Percentiles rank a stretch among this genome's conserved stretches.
Evolutionary conservation across 2,797 vertebrate species (phyloP).

Genomic region (Cephalopachus bancanus): DNA sequence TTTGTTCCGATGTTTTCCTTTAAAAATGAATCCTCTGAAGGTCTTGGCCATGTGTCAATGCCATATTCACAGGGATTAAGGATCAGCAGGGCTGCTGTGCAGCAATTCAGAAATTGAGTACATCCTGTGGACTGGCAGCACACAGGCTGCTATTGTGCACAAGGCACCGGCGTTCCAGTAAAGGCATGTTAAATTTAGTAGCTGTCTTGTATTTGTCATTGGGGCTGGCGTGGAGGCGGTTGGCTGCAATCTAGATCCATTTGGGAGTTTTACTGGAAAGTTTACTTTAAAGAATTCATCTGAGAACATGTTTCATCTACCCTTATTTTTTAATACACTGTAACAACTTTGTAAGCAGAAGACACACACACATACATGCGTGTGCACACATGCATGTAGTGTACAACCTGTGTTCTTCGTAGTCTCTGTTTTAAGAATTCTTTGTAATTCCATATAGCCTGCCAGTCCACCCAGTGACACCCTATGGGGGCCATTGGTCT

Average conservation of each 20-base stretch:
- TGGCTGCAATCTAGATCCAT: slow-evolving; percentile 55
- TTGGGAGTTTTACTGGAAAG: slow-evolving; percentile 63
- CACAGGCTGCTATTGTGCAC: slow-evolving; percentile 45
- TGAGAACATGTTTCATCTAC: slow-evolving; percentile 30
- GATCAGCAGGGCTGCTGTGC: slow-evolving; percentile 60
- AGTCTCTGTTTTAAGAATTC: not conserved
- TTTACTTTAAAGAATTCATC: slow-evolving; percentile 67
- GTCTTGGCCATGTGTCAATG: slow-evolving; percentile 52
- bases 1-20: slow-evolving; percentile 66
- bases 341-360: not conserved
- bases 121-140: slow-evolving; percentile 46
- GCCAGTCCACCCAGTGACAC: not conserved
- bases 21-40: slow-evolving; percentile 72
- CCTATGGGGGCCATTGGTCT: not conserved
- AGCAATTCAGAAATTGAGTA: slow-evolving; percentile 71
- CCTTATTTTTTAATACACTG: slow-evolving; percentile 14
- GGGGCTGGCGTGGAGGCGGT: slow-evolving; percentile 65
- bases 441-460: not conserved
- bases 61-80: slow-evolving; percentile 76
- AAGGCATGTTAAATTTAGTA: slow-evolving; percentile 72
- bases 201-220: slow-evolving; percentile 64
- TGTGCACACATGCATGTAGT: not conserved
- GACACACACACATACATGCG: not conserved
- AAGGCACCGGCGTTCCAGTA: not conserved
- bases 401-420: not conserved